These are phyloP conservation scores for Apodemia zela DNA, from an alignment of 2,888 invertebrate species.

Conservation along the genomic window DNA sequence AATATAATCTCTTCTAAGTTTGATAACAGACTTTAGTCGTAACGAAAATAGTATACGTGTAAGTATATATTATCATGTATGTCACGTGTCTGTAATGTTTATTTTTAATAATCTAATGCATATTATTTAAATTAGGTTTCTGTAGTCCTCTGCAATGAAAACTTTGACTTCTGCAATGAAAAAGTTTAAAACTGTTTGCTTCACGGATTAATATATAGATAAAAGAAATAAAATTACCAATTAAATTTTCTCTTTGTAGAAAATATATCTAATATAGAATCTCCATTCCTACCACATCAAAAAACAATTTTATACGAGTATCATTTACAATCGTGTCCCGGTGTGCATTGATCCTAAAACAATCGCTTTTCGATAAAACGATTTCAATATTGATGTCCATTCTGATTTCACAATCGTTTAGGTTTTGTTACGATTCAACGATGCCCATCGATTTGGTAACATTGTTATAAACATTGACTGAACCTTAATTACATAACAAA, in stretches of 20 bases:
- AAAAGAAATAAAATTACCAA: no score
- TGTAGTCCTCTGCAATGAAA: no score
- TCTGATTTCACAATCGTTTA: slow-evolving; percentile 25
- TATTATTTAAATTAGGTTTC: no score
- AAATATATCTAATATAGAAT: not conserved
- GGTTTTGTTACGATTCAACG: slow-evolving; percentile 27
- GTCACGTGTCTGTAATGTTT: no score
- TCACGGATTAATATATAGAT: no score
- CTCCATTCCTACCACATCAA: not conserved
- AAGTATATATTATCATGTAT: no score
- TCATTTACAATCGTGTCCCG: not conserved
- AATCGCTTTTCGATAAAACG: slow-evolving; percentile 12
- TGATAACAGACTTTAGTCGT: no score
- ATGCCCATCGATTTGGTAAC: slow-evolving; percentile 20
- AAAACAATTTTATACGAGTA: not conserved
- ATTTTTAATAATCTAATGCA: no score
- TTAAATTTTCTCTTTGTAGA: not conserved
- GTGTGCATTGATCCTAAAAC: slow-evolving; percentile 10
- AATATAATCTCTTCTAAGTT: no score
- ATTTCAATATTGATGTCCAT: slow-evolving; percentile 10
- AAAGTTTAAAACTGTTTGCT: no score
- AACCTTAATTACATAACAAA: slow-evolving; percentile 17
- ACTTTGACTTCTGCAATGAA: no score
- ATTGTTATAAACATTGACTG: slow-evolving; percentile 10
- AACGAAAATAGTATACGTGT: no score